Conservation (phyloP, 2,888 invertebrate genomes). For the Temnothorax rugatulus region DNA sequence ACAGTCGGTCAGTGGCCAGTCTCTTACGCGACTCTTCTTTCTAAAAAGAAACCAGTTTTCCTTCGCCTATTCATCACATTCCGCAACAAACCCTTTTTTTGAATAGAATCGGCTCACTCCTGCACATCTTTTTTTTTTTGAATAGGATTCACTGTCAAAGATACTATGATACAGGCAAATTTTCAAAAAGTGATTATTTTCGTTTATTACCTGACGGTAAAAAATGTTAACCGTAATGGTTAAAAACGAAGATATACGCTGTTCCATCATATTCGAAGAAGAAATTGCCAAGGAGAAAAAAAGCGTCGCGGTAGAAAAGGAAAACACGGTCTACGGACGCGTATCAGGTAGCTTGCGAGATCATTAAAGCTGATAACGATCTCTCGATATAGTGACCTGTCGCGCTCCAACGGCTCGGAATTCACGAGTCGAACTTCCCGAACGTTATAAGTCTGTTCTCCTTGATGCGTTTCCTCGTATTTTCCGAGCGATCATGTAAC, state of each 20-base stretch:
- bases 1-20: too few species aligned
- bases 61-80: too few species aligned
- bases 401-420: conserved; percentile 57
- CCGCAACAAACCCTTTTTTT: too few species aligned
- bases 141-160: too few species aligned
- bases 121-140: too few species aligned
- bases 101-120: too few species aligned
- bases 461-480: conserved; percentile 21
- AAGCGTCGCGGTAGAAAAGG: neutral
- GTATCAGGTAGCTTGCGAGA: conserved; percentile 46
- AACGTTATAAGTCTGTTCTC: conserved; percentile 24
- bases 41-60: too few species aligned
- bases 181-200: too few species aligned
- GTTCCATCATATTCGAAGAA: neutral
- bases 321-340: conserved; percentile 27
- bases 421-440: conserved; percentile 59
- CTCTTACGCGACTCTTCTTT: too few species aligned
- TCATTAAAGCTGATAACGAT: conserved; percentile 65
- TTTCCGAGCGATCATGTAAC: conserved; percentile 20
- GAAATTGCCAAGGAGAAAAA: neutral
- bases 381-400: conserved; percentile 55
- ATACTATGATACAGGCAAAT: too few species aligned
- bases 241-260: neutral
- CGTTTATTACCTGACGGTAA: too few species aligned
- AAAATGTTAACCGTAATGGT: neutral